Evolutionary conservation across 2,888 invertebrate genomes (phyloP).

Genomic region (Epinotia demarniana): DNA sequence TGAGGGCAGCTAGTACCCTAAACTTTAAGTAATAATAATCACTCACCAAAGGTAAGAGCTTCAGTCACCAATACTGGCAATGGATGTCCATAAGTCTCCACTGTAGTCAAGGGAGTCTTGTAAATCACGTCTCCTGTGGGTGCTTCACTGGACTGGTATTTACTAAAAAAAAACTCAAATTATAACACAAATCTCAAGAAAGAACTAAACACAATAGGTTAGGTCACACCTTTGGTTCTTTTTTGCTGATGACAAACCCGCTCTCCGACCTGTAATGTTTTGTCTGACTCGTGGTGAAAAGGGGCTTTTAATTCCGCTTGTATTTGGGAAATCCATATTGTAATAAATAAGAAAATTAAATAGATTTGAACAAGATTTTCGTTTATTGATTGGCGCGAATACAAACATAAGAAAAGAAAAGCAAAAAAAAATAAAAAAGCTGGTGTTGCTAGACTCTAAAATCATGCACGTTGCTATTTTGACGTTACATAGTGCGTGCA

Average conservation of each 20-base stretch:
- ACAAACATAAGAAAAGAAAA: constrained; percentile 40
- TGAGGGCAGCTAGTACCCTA: neutral
- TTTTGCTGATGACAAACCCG: constrained; percentile 68
- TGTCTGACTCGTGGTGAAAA: constrained; percentile 77
- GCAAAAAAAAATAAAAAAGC: constrained; percentile 12
- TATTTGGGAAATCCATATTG: constrained; percentile 72
- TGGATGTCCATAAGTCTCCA: constrained; percentile 92
- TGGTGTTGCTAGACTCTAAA: constrained; percentile 19
- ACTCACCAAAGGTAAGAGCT: constrained; percentile 91
- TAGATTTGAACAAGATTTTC: constrained; percentile 21
- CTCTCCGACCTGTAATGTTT: constrained; percentile 70
- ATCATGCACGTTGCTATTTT: neutral
- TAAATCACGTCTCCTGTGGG: constrained; percentile 88
- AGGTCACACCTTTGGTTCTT: constrained; percentile 68
- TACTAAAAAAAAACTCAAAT: constrained; percentile 56
- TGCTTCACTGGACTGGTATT: constrained; percentile 61
- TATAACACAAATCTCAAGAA: constrained; percentile 9
- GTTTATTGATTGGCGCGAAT: constrained; percentile 45
- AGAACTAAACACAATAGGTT: constrained; percentile 50
- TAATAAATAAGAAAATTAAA: constrained; percentile 41
- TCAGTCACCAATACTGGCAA: constrained; percentile 95
- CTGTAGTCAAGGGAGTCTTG: constrained; percentile 88
- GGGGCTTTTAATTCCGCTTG: constrained; percentile 75
- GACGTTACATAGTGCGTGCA: no score
- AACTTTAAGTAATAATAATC: neutral